Evolutionary conservation across 2,888 invertebrate genomes (phyloP), one percentile per base, ranked within the genome.

Genomic region (Noctua pronuba): DNA sequence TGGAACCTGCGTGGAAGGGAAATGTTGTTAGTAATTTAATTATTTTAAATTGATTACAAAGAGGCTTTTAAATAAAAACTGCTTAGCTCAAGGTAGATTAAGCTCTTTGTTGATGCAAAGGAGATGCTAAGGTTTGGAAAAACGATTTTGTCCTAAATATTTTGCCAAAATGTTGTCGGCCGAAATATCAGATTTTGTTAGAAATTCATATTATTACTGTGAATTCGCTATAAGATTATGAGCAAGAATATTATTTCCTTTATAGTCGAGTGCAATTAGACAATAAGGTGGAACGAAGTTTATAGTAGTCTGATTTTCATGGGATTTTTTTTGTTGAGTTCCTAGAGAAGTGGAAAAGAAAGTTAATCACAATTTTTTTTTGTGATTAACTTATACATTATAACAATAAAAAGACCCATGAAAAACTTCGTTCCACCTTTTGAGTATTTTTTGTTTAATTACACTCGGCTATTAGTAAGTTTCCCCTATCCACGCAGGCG

Each of bases 1-100:
- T 77, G 24, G 41, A 21, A 65, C 68, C 65, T 85, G 77, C 64
- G 71, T 83, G 73, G 82, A 72, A n/a, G 2, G 35, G 16, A 67
- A n/a, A 49, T n/a, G 7, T 21, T 38, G 13, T n/a, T 35, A 58
- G 28, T n/a, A 3, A 65, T 60, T 60, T 13, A 18, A 52, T 24
- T 18, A 52, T 13, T 52, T 44, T 55, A n/a, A 7, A 21, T 73
- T 31, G 13, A 73, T 21, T 31, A 10, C 41, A 68, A 13, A 13
- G 21, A 44, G 18, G 24, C n/a, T 73, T 41, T 41, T 41, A 24
- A 41, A 41, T 62, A 62, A 28, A 60, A 62, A 16, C 41, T 21
- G 8, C 13, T 60, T 41, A 41, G 16, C 10, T 44, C 11, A 24
- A 71, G 21, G 21, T 28, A 31, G 21, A 49, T 38, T 18, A n/a